Base-by-base conservation (phyloP, 1,140 invertebrate genomes). In the Cydia strobilella region DNA sequence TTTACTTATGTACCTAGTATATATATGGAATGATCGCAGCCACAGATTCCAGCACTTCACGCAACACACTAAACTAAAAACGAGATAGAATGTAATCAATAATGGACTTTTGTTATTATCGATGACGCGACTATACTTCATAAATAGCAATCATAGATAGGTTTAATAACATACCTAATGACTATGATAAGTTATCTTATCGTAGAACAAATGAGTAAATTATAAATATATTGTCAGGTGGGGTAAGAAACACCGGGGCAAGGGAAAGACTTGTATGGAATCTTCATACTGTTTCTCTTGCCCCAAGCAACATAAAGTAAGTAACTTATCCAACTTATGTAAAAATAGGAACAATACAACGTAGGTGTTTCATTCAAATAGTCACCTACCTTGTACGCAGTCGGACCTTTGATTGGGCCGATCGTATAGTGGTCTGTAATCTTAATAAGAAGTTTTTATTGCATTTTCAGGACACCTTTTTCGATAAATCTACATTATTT, bases 121-220 rank as follows among this genome's bases (percentile, higher is more conserved):
- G 51, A 18, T 54, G 51, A n/a, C n/a, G 6, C 4, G 15, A 18
- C 15, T 20, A 54, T 15, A n/a, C 51, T 18, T 54, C 4, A 54
- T 54, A 18, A 18, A 54, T 54, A 54, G n/a, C 5, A 54, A 54
- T 54, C 13, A 48, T 18, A 7, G n/a, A 54, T 54, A 54, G 6
- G 15, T 54, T 54, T n/a, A n/a, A 54, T 54, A n/a, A 9, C 6
- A 18, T 18, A 54, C 0, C 15, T 18, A 18, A 54, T 54, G 51
- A 48, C 6, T 20, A 18, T 18, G 51, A 54, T 54, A 54, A 54
- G 51, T 54, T 54, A 54, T 54, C 51, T 54, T 54, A 54, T 54
- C 51, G n/a, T 54, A 20, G 15, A 54, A 54, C 5, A 18, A 54
- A 54, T 48, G 15, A 48, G 15, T 48, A 54, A 54, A 9, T 7